A percentile compares a stretch with the other conserved stretches of the same genome.
These are phyloP conservation scores for Phylloscopus whistleri DNA, from an alignment of 2,113 vertebrate species.

Conservation along the genomic window DNA sequence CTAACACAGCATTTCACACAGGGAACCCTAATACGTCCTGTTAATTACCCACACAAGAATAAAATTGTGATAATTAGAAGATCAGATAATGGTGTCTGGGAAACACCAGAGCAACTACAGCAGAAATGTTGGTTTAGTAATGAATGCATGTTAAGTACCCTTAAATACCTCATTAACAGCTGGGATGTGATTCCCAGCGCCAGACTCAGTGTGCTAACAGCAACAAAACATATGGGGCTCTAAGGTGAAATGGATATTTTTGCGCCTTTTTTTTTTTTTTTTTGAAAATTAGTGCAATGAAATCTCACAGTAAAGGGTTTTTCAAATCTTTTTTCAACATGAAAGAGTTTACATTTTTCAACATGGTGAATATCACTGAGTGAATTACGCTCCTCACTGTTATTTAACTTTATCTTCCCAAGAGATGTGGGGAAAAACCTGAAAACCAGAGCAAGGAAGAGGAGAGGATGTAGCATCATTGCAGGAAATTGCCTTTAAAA, in stretches of 20 bases:
- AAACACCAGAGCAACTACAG: conserved; percentile 6
- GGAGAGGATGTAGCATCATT: not conserved
- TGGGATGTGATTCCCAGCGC: not conserved
- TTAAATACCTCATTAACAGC: conserved; percentile 4
- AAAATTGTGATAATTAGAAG: not conserved
- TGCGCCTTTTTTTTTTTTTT: not conserved
- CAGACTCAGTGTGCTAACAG: not conserved
- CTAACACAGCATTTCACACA: not conserved
- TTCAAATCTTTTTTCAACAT: not conserved
- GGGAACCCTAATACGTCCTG: not conserved
- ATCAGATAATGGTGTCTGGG: conserved; percentile 4
- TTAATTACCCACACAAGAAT: conserved; percentile 2
- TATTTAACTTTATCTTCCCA: not conserved
- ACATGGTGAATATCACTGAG: not conserved
- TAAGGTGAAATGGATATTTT: not conserved
- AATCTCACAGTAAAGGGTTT: not conserved
- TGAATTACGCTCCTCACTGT: not conserved
- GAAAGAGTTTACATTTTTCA: not conserved
- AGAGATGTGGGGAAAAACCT: not conserved
- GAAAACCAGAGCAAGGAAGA: not conserved
- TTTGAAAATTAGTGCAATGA: not conserved
- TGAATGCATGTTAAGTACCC: not conserved
- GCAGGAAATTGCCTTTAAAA: not conserved
- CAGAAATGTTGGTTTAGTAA: conserved; percentile 9
- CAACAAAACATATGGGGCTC: not conserved